Evolutionary conservation across 2,888 invertebrate species (phyloP).

Genomic region (Orthosia cruda): DNA sequence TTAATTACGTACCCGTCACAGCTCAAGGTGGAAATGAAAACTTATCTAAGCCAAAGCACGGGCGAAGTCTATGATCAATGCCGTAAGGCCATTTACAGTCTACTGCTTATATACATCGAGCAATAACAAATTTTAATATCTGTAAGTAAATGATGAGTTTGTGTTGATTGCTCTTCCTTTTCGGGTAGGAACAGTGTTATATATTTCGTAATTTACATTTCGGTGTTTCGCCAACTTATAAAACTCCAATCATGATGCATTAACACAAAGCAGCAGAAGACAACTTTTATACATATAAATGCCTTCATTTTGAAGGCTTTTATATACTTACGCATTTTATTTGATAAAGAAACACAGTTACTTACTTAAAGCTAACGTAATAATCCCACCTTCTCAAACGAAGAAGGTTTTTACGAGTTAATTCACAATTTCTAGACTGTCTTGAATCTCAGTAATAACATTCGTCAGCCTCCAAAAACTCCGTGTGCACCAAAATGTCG

Average conservation of each 20-base stretch:
- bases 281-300: neutral
- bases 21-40: no score
- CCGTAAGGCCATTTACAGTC: no score
- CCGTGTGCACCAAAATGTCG: constrained; percentile 1
- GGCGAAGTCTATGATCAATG: no score
- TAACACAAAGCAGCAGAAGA: no score
- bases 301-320: no score
- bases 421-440: neutral
- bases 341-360: neutral
- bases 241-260: no score
- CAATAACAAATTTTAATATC: no score
- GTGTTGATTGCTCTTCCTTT: neutral
- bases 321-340: neutral
- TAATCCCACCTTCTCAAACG: neutral
- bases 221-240: no score
- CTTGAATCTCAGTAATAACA: neutral
- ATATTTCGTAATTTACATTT: neutral
- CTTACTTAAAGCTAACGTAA: neutral
- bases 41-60: no score
- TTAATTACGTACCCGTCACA: no score
- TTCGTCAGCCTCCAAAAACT: constrained; percentile 5
- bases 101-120: neutral
- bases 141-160: no score
- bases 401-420: neutral
- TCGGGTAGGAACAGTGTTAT: neutral